These are phyloP conservation scores for Phania funesta DNA, from an alignment of 2,888 invertebrate species.

Conservation along the genomic window DNA sequence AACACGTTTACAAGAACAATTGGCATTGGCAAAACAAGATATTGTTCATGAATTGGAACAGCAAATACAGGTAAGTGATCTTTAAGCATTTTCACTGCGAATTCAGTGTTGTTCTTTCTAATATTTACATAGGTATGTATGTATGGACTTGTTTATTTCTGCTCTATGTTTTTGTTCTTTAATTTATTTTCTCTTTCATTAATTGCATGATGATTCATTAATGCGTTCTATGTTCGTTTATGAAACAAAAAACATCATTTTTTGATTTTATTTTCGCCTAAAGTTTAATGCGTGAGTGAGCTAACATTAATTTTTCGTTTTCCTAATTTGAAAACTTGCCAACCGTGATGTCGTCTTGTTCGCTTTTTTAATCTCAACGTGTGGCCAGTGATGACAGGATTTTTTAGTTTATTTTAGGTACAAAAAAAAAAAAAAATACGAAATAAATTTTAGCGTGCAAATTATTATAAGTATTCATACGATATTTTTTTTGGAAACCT, in stretches of 20 bases:
- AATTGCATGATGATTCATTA: slow-evolving; percentile 59
- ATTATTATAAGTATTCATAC: neutral
- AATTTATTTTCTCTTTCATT: slow-evolving; percentile 50
- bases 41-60: slow-evolving; percentile 86
- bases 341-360: slow-evolving; percentile 55
- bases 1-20: slow-evolving; percentile 83
- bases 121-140: too few species aligned
- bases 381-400: slow-evolving; percentile 35
- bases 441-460: neutral
- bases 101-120: slow-evolving; percentile 1
- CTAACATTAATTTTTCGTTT: neutral
- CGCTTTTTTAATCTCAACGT: slow-evolving; percentile 37
- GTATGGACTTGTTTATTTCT: slow-evolving; percentile 14
- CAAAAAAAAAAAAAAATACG: neutral
- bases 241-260: slow-evolving; percentile 1
- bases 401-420: slow-evolving; percentile 9
- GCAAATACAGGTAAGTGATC: slow-evolving; percentile 87
- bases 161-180: neutral
- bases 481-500: too few species aligned
- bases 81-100: neutral
- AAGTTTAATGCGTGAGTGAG: slow-evolving; percentile 22
- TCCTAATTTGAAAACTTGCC: slow-evolving; percentile 62
- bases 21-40: slow-evolving; percentile 85
- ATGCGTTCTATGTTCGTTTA: slow-evolving; percentile 24
- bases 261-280: slow-evolving; percentile 10